Percentiles rank a stretch among this genome's conserved stretches.
phyloP scores from a whole-genome alignment of 2,113 vertebrate species.

The Burhinus oedicnemus region DNA sequence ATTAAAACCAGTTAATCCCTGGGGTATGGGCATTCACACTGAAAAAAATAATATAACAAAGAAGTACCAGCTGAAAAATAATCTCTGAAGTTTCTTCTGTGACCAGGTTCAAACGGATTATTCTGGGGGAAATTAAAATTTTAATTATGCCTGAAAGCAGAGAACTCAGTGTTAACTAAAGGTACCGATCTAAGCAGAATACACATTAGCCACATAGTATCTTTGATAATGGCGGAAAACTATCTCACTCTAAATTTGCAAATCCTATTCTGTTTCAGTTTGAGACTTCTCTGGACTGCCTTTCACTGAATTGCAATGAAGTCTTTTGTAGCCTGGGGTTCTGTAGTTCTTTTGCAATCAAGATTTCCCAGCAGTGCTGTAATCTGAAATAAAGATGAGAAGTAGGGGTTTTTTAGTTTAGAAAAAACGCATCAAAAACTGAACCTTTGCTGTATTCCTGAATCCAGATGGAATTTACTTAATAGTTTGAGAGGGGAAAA shows the following conservation, averaged over 20 bases:
- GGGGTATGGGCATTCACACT: not conserved
- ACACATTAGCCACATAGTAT: not conserved
- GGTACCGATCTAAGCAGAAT: slow-evolving; percentile 12
- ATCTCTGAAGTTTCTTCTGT: slow-evolving; percentile 5
- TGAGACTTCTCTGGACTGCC: not conserved
- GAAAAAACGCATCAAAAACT: not conserved
- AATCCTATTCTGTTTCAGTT: not conserved
- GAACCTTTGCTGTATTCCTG: not conserved
- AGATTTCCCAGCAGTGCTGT: not conserved
- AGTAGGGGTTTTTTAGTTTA: not conserved
- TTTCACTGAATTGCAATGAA: slow-evolving; percentile 3
- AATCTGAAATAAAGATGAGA: slow-evolving; percentile 1
- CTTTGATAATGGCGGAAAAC: not conserved
- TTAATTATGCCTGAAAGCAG: slow-evolving; percentile 24
- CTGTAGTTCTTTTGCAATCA: not conserved
- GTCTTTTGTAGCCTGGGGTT: not conserved
- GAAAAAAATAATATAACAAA: not conserved
- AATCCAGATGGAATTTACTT: not conserved
- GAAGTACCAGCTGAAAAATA: not conserved
- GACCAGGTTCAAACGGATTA: not conserved
- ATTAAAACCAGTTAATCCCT: not conserved
- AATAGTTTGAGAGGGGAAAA: not conserved
- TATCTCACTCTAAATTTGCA: not conserved
- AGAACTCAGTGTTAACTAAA: not conserved
- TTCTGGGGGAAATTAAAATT: slow-evolving; percentile 1